A percentile compares a stretch with the other conserved stretches of the same genome.
Evolutionary conservation across 2,797 vertebrate genomes (phyloP).

Genomic region (Meda fulgida): DNA sequence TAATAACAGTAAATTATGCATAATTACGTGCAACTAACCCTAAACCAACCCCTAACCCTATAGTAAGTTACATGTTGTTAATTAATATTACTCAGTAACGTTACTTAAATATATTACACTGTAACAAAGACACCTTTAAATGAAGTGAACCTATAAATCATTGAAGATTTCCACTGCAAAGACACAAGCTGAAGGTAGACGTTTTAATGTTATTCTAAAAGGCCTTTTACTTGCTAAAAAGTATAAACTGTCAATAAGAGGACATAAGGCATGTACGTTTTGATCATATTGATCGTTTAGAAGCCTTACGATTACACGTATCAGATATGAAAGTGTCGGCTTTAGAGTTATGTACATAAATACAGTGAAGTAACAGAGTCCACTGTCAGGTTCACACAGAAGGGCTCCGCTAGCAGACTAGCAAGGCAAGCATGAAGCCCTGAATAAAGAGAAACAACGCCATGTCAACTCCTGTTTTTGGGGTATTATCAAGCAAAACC

Average conservation of each 20-base stretch:
- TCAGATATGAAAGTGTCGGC: background rate
- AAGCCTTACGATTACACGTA: background rate
- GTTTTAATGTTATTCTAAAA: background rate
- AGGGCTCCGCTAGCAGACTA: slow-evolving; percentile 5
- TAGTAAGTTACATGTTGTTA: no score
- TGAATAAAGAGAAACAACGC: background rate
- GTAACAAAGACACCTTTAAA: background rate
- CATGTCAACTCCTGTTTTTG: background rate
- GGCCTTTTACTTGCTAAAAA: background rate
- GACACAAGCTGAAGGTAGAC: background rate
- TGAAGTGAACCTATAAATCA: background rate
- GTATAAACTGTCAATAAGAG: background rate
- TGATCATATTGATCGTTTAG: background rate
- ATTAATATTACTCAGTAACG: no score
- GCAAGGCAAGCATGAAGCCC: background rate
- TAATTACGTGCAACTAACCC: no score
- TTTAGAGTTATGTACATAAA: background rate
- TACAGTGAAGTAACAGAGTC: slow-evolving; percentile 48
- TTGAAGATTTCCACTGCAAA: background rate
- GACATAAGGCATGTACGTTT: background rate
- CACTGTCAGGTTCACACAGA: slow-evolving; percentile 53
- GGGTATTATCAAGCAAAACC: background rate
- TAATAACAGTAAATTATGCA: no score
- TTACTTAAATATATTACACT: background rate
- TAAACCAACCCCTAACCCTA: no score